phyloP scores from a whole-genome alignment of 2,113 vertebrate species.

The Clarias magur region DNA sequence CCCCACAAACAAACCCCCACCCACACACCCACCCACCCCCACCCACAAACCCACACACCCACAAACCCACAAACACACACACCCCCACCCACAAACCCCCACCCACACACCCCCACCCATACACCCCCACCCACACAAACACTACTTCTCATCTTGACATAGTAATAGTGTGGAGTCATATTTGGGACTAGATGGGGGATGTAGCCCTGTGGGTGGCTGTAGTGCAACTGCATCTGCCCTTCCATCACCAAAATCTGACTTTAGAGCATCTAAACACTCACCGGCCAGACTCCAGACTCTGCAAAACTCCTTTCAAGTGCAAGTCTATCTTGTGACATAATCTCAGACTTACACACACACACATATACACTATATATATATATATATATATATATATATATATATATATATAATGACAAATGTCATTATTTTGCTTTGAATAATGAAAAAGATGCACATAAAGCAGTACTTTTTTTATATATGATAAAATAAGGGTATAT shows the following conservation, averaged over 20 bases:
- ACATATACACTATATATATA: neutral
- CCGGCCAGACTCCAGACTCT: neutral
- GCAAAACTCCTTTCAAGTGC: neutral
- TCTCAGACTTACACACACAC: neutral
- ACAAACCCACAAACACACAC: too few relatives aligned
- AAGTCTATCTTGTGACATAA: neutral
- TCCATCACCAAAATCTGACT: neutral
- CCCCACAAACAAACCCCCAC: too few relatives aligned
- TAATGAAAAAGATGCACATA: neutral
- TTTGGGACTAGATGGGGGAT: constrained; percentile 83
- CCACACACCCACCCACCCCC: too few relatives aligned
- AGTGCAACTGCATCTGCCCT: constrained; percentile 3
- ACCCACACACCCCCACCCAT: too few relatives aligned
- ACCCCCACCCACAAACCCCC: too few relatives aligned
- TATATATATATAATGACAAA: too few relatives aligned
- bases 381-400: too few relatives aligned
- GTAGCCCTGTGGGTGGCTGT: constrained; percentile 59
- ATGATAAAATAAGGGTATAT: neutral
- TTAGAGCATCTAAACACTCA: constrained; percentile 46
- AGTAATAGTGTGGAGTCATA: constrained; percentile 59
- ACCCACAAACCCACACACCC: too few relatives aligned
- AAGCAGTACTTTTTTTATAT: too few relatives aligned
- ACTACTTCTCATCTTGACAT: neutral
- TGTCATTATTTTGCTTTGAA: neutral
- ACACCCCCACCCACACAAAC: neutral